Percentiles rank a stretch among this genome's conserved stretches.
Conservation (phyloP, 2,888 invertebrate species). For the Drosophila putrida region DNA sequence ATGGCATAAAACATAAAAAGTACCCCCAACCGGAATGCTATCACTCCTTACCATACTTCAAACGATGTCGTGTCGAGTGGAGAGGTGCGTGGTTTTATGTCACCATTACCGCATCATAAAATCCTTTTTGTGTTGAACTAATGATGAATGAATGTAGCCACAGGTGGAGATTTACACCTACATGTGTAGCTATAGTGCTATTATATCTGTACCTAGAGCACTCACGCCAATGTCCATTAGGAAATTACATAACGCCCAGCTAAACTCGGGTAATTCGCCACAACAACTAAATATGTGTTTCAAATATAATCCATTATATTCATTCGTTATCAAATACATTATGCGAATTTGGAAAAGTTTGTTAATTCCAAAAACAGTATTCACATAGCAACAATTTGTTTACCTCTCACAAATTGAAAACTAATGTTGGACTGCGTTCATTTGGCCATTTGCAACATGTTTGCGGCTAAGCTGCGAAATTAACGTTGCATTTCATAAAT, state of each 20-base stretch:
- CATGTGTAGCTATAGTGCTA: conserved; percentile 10
- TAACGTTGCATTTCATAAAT: conserved; percentile 32
- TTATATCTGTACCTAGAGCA: conserved; percentile 35
- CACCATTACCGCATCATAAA: conserved; percentile 80
- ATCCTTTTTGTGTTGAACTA: conserved; percentile 81
- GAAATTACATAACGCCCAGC: conserved; percentile 38
- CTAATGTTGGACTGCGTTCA: conserved; percentile 40
- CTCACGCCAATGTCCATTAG: conserved; percentile 39
- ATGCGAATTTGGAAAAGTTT: conserved; percentile 34
- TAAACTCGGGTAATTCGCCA: conserved; percentile 23
- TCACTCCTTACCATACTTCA: neutral
- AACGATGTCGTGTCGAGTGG: conserved; percentile 1
- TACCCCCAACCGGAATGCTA: neutral
- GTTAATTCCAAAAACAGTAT: conserved; percentile 38
- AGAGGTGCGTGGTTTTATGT: conserved; percentile 65
- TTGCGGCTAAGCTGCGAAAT: conserved; percentile 42
- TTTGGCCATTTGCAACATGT: conserved; percentile 30
- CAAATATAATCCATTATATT: conserved; percentile 6
- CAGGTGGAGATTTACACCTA: conserved; percentile 55
- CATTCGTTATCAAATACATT: conserved; percentile 38
- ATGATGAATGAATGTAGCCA: conserved; percentile 77
- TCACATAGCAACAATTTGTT: conserved; percentile 23
- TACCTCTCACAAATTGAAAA: conserved; percentile 54
- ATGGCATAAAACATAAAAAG: conserved; percentile 75
- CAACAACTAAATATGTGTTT: neutral